Evolutionary conservation across 2,113 vertebrate species (phyloP).

Genomic region (Boulengeromyrus knoepffleri): DNA sequence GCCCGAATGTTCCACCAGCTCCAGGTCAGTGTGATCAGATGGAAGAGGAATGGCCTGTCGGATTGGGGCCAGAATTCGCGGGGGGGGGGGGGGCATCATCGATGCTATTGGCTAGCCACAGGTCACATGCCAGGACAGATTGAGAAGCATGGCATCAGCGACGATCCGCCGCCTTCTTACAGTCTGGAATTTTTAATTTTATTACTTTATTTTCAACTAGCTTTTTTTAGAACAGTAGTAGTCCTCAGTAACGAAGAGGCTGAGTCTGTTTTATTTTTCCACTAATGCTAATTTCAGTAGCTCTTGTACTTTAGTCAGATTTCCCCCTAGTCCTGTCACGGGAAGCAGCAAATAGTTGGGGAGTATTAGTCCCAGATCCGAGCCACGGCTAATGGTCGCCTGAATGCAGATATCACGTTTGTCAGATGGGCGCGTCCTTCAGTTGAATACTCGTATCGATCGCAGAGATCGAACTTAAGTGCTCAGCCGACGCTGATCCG

Average conservation of each 20-base stretch:
- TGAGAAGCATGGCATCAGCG: neutral
- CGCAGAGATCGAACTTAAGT: neutral
- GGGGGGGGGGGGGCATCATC: neutral
- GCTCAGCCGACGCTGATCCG: neutral
- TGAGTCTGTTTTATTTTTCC: neutral
- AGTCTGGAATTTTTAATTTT: neutral
- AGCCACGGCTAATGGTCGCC: neutral
- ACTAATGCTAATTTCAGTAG: neutral
- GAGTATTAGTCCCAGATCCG: neutral
- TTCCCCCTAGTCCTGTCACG: neutral
- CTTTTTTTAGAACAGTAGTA: neutral
- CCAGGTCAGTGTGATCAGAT: neutral
- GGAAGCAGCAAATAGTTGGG: too few relatives aligned
- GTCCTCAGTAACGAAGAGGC: neutral
- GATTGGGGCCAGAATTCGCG: neutral
- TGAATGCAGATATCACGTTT: neutral
- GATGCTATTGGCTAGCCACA: neutral
- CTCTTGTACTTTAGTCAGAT: neutral
- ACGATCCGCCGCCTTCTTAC: neutral
- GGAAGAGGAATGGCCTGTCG: neutral
- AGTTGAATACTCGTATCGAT: neutral
- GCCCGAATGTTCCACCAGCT: constrained; percentile 17
- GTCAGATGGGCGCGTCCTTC: neutral
- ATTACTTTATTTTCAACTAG: neutral
- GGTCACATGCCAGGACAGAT: neutral